Evolutionary conservation across 2,113 vertebrate species (phyloP), one percentile per base, ranked within the genome.

Genomic region (Centropristis striata): DNA sequence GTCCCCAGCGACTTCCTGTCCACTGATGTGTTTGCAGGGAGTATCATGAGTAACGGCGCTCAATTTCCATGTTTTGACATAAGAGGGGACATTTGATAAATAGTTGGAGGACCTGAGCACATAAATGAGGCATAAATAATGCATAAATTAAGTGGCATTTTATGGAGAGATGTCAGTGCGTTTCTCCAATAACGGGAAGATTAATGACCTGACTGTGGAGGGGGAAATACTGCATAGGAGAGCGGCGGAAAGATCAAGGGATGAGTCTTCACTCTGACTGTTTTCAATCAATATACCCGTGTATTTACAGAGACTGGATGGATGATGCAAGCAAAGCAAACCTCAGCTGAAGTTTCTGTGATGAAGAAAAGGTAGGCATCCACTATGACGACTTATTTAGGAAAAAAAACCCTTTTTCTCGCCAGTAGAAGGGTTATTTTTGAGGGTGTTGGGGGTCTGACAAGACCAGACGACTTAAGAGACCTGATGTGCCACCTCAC

Each of bases 111-210:
- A 91, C 89, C 84, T 73, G 78, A 81, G 89, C 90, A 92, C 88
- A 90, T 87, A 92, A 94, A 92, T 94, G 92, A 92, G 86, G 92
- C 91, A 93, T 93, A 93, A 92, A 93, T 93, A 92, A 93, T 93
- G 90, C 88, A 93, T 92, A 92, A 94, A 94, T 93, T 92, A 93
- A 94, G 90, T 90, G 83, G 50, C 88, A 85, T 94, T 93, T 94
- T 93, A 93, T 88, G 88, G 88, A 86, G 84, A 79, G 77, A 88
- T 92, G 91, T 93, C 90, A 87, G 84, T 87, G 84, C 78, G 71
- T 88, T 91, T 89, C 88, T 88, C 84, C 88, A 90, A 92, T 91
- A 93, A 91, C 86, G n/a, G 72, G 75, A 86, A 94, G 92, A 94
- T 92, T 90, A 91, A 94, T 92, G 86, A 85, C 51, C 57, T 81